Evolutionary conservation across 2,888 invertebrate species (phyloP), one percentile per base, ranked within the genome.

Genomic region (Drymonia ruficornis): DNA sequence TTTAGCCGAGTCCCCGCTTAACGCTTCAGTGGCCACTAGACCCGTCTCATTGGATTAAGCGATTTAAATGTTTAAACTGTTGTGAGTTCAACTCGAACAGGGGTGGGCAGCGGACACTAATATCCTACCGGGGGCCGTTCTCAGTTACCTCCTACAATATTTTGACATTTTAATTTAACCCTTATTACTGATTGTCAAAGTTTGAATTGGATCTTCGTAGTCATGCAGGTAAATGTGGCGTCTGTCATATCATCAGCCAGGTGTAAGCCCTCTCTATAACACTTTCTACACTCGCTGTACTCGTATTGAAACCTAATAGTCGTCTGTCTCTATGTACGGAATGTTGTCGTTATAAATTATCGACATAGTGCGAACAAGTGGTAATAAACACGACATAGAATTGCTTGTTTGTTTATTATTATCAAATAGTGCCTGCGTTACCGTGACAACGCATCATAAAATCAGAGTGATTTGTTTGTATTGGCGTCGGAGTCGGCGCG

Each of bases 1-100:
- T 60, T 67, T 64, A 51, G 64, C 63, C 72, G 72, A 67, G 70
- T 76, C 73, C 67, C 59, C 72, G 77, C 77, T 81, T 78, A 65
- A 72, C 80, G 79, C 79, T 78, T 69, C 72, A 77, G 65, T 78
- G 80, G 76, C 76, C 81, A 77, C 71, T 74, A 70, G 76, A 74
- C 76, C 77, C 75, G 81, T 76, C 80, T 88, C 78, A 89, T 89
- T 82, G 87, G 89, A 90, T 91, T 89, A 89, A 81, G 80, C 80
- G 85, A 85, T 87, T 88, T 84, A 80, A 79, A 80, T 82, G 81
- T 84, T 89, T 84, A 83, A 87, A 86, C 82, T 78, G 81, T 78
- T 78, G 75, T 68, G 64, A 76, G 80, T 73, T 63, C 73, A 76
- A 76, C 76, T 80, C 76, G 82, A 83, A 83, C 74, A 80, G 81